Evolutionary conservation across 2,888 invertebrate genomes (phyloP), one percentile per base, ranked within the genome.

Genomic region (Sturmia bella): DNA sequence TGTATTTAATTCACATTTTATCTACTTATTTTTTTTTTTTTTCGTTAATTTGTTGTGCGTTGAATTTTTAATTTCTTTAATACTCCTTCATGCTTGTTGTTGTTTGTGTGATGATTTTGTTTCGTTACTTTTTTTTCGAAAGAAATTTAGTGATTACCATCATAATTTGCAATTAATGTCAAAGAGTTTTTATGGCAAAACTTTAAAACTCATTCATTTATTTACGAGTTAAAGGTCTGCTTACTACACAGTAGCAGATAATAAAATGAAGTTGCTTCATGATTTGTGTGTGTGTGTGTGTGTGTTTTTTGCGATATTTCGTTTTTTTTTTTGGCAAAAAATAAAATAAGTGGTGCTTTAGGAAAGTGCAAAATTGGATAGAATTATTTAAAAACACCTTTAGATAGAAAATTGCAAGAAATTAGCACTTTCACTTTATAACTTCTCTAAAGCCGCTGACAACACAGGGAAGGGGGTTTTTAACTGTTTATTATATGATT

Each of bases 81-180:
- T 59, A 57, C 21, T 32, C 9, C 27, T 19, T 15, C 17, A 9
- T 39, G 7, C 43, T 74, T 9, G 32, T 74, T 59, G 56, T 66
- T 41, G 27, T 43, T 59, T 37, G 17, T 69, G 61, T 76, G 69
- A 76, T 61, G 21, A 61, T 72, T 72, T 80, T 64, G 19, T 48
- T 32, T 70, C 5, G 32, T n/a, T n/a, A n/a, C 70, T 56, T 39
- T 74, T 57, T 74, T 66, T 63, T 74, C 37, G n/a, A 75, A 78
- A 75, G 78, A 78, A 74, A 74, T 82, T 78, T 74, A 78, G 12
- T 76, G 80, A 80, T 83, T 80, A 73, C 68, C 19, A 84, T 79
- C 76, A 80, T 84, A 80, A 84, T 84, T 84, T 74, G 84, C 84
- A 83, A 84, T 84, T 84, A 84, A 72, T 84, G 84, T 84, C 84